Percentiles rank a stretch among this genome's conserved stretches.
Evolutionary conservation across 2,113 vertebrate genomes (phyloP).

Genomic region (Otis tarda): DNA sequence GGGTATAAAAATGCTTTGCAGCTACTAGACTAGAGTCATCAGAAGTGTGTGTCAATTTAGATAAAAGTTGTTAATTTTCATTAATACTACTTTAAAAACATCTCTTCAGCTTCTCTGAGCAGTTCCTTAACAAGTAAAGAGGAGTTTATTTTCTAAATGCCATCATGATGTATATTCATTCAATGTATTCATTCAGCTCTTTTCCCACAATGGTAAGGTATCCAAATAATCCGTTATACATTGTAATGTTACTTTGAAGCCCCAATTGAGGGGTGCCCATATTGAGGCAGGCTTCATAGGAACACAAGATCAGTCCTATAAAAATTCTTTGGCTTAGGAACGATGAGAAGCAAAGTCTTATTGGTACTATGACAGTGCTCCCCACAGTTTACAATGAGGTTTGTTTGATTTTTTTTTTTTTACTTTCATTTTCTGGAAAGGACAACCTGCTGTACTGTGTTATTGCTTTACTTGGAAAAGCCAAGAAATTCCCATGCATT

Average conservation of each 20-base stretch:
- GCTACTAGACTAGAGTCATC: not conserved
- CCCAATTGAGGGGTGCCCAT: not conserved
- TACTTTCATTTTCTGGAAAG: not conserved
- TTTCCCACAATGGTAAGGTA: not conserved
- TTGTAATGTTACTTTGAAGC: not conserved
- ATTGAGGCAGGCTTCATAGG: not conserved
- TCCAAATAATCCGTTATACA: rapidly evolving
- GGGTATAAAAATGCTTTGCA: not conserved
- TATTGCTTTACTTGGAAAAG: not conserved
- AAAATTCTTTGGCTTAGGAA: not conserved
- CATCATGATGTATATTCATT: not conserved
- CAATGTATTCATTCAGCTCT: not conserved
- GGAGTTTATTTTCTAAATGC: not conserved
- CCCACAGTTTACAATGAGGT: not conserved
- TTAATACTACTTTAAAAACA: not conserved
- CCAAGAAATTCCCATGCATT: not conserved
- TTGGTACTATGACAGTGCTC: not conserved
- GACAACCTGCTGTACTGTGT: not conserved
- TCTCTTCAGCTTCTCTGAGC: not conserved
- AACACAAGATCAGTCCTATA: not conserved
- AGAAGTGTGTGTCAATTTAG: not conserved
- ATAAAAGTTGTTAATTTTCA: not conserved
- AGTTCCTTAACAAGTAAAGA: not conserved
- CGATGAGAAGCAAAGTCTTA: not conserved
- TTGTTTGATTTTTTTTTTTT: not conserved